A percentile compares a stretch with the other conserved stretches of the same genome.
Evolutionary conservation across 2,888 invertebrate genomes (phyloP).

Genomic region (Cyclophora albipunctata): DNA sequence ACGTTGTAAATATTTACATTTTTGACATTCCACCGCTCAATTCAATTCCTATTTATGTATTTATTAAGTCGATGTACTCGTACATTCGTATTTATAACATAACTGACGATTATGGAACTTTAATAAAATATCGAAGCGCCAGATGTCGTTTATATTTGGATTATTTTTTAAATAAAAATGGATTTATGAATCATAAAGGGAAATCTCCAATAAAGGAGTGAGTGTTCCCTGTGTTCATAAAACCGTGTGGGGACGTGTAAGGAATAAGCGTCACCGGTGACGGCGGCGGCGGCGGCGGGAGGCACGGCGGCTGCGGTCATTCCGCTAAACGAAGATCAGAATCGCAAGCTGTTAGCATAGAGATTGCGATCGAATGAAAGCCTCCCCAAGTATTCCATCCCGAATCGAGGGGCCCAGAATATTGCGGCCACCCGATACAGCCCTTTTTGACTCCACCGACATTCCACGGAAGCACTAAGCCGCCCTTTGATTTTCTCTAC

Average conservation of each 20-base stretch:
- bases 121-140: not conserved
- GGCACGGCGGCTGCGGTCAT: constrained; percentile 71
- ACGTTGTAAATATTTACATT: constrained; percentile 27
- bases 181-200: constrained; percentile 46
- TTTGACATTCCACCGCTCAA: constrained; percentile 11
- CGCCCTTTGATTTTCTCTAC: constrained; percentile 58
- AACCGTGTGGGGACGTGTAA: constrained; percentile 70
- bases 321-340: constrained; percentile 76
- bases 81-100: not conserved
- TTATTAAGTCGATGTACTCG: constrained; percentile 5
- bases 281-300: constrained; percentile 24
- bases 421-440: constrained; percentile 65
- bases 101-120: not conserved
- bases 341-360: constrained; percentile 76
- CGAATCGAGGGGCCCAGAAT: constrained; percentile 63
- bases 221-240: constrained; percentile 61
- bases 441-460: constrained; percentile 60
- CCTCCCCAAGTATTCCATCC: constrained; percentile 69
- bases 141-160: not conserved
- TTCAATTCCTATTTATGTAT: constrained; percentile 16
- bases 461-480: constrained; percentile 52
- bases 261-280: constrained; percentile 68
- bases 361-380: constrained; percentile 74
- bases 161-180: constrained; percentile 29
- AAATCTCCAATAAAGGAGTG: constrained; percentile 53